phyloP scores from a whole-genome alignment of 2,888 invertebrate species.

The Sinhomidia bicolor region DNA sequence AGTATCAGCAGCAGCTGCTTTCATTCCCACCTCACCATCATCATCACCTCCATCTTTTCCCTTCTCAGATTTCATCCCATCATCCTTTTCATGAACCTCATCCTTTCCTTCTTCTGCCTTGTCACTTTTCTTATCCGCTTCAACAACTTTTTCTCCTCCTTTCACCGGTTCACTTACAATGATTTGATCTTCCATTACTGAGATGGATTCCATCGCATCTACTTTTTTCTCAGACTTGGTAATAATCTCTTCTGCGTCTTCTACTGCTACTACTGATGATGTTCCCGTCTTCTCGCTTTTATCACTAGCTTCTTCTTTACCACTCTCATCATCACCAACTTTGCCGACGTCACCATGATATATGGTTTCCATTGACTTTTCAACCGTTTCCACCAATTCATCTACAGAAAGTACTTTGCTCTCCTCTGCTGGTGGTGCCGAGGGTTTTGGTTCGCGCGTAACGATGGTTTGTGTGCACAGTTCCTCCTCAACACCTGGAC shows the following conservation, averaged over 20 bases:
- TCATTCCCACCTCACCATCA: constrained; percentile 37
- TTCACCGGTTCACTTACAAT: constrained; percentile 21
- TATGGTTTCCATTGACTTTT: constrained; percentile 65
- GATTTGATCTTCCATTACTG: constrained; percentile 52
- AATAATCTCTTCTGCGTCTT: constrained; percentile 10
- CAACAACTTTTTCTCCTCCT: not conserved
- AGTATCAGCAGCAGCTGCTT: constrained; percentile 30
- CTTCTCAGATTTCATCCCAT: constrained; percentile 49
- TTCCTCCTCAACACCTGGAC: constrained; percentile 69
- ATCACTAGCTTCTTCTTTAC: not conserved
- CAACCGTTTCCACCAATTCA: constrained; percentile 61
- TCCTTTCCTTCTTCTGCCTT: constrained; percentile 54
- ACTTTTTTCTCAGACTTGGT: constrained; percentile 44
- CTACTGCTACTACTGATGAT: not conserved
- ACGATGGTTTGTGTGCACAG: constrained; percentile 67
- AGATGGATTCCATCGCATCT: constrained; percentile 37
- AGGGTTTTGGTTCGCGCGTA: not conserved
- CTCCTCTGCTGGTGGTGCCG: constrained; percentile 17
- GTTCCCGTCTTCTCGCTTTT: not conserved
- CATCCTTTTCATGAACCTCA: constrained; percentile 59
- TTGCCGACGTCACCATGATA: constrained; percentile 17
- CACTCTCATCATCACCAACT: not conserved
- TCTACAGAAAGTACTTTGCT: constrained; percentile 56
- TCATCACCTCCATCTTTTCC: constrained; percentile 12
- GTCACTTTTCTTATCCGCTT: constrained; percentile 35